Evolutionary conservation across 2,113 vertebrate species (phyloP).

Genomic region (Machaerirhynchus nigripectus): DNA sequence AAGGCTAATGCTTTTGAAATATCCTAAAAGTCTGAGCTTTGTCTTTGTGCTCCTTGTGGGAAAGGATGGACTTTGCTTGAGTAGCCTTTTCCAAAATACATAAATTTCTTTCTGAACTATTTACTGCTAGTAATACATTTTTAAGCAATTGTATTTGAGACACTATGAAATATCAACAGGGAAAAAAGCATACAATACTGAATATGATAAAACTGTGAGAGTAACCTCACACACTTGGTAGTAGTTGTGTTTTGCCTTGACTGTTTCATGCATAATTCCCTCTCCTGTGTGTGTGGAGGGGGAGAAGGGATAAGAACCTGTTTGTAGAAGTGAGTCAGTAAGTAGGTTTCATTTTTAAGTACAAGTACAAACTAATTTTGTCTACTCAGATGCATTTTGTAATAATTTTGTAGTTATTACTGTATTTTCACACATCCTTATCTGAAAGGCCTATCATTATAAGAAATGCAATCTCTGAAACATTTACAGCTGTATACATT

Average conservation of each 20-base stretch:
- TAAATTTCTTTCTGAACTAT: background rate
- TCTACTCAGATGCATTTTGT: background rate
- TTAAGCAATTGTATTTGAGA: background rate
- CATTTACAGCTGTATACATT: background rate
- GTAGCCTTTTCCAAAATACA: background rate
- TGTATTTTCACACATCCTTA: background rate
- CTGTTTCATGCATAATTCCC: background rate
- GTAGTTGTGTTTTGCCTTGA: background rate
- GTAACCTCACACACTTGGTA: background rate
- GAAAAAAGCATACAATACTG: background rate
- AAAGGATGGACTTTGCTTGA: background rate
- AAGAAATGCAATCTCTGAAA: background rate
- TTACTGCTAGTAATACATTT: background rate
- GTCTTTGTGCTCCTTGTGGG: background rate
- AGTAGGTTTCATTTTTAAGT: constrained; percentile 7
- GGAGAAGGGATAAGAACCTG: background rate
- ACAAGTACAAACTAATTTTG: background rate
- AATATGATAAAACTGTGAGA: background rate
- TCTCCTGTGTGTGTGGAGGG: background rate
- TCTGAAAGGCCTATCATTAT: background rate
- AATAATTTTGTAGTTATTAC: background rate
- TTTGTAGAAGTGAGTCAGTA: background rate
- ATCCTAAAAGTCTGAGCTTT: background rate
- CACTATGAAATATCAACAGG: background rate
- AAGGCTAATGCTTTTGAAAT: background rate